Evolutionary conservation across 2,797 vertebrate species (phyloP).

Genomic region (Parauchenoglanis ngamensis): DNA sequence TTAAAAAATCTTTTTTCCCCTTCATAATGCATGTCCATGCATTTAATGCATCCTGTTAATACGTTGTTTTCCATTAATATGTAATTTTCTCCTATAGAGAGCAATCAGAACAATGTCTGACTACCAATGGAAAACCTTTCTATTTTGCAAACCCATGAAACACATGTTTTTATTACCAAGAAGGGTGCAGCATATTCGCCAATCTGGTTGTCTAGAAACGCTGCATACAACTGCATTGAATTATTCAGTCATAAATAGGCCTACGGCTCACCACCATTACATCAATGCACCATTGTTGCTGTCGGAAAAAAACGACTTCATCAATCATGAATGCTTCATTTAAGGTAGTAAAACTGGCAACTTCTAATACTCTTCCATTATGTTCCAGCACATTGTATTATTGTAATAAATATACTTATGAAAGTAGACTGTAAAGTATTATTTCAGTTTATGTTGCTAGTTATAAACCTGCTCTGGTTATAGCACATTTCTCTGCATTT

Average conservation of each 20-base stretch:
- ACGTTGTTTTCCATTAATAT: no score
- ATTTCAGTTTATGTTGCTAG: background rate
- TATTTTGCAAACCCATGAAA: background rate
- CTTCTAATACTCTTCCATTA: background rate
- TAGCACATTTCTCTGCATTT: background rate
- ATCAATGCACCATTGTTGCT: conserved; percentile 15
- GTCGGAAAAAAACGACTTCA: background rate
- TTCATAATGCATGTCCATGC: background rate
- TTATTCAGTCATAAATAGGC: conserved; percentile 39
- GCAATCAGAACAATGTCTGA: background rate
- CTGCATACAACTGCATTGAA: conserved; percentile 23
- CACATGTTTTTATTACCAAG: background rate
- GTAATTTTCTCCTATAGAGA: background rate
- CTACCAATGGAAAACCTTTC: background rate
- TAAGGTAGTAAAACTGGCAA: conserved; percentile 9
- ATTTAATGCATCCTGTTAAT: background rate
- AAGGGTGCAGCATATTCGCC: conserved; percentile 5
- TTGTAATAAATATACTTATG: background rate
- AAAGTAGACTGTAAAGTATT: background rate
- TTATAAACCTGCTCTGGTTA: background rate
- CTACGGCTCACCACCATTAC: conserved; percentile 26
- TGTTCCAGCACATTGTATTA: background rate
- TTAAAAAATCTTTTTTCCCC: background rate
- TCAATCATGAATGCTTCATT: conserved; percentile 37
- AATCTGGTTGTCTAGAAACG: conserved; percentile 13